These are phyloP conservation scores for Whitmania pigra DNA, from an alignment of 1,140 invertebrate genomes.

Conservation along the genomic window DNA sequence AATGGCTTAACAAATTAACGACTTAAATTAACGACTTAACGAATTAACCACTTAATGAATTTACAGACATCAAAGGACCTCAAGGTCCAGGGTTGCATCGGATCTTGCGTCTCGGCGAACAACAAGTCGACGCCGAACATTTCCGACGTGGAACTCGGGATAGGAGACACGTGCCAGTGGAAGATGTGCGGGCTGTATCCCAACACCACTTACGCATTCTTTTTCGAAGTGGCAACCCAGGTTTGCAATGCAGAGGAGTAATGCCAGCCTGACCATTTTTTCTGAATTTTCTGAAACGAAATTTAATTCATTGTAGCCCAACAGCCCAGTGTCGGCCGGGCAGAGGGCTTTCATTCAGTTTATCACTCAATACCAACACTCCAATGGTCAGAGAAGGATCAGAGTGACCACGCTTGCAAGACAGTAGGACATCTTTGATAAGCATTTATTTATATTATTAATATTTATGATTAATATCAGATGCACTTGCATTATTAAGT, in stretches of 20 bases:
- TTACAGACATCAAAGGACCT: conserved; percentile 50
- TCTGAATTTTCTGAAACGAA: conserved; percentile 15
- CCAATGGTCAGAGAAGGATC: conserved; percentile 84
- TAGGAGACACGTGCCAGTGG: conserved; percentile 95
- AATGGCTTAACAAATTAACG: conserved; percentile 32
- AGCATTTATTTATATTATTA: background rate
- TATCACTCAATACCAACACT: conserved; percentile 95
- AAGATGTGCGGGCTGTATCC: conserved; percentile 90
- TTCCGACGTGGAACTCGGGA: conserved; percentile 82
- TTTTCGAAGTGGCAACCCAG: conserved; percentile 94
- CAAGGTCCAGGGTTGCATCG: conserved; percentile 80
- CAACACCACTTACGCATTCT: conserved; percentile 77
- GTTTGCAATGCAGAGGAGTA: conserved; percentile 33
- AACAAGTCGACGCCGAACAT: conserved; percentile 67
- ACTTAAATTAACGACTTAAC: too few relatives aligned
- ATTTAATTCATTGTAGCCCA: conserved; percentile 52
- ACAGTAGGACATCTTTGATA: conserved; percentile 54
- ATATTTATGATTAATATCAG: too few relatives aligned
- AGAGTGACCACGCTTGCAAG: conserved; percentile 90
- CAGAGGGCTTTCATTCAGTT: conserved; percentile 88
- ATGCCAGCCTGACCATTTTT: too few relatives aligned
- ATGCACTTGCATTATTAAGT: too few relatives aligned
- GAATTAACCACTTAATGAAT: conserved; percentile 25
- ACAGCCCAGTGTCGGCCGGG: conserved; percentile 84
- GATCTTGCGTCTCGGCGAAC: conserved; percentile 84